A percentile compares a stretch with the other conserved stretches of the same genome.
Evolutionary conservation across 2,113 vertebrate species (phyloP).

Genomic region (Podocnemis expansa): DNA sequence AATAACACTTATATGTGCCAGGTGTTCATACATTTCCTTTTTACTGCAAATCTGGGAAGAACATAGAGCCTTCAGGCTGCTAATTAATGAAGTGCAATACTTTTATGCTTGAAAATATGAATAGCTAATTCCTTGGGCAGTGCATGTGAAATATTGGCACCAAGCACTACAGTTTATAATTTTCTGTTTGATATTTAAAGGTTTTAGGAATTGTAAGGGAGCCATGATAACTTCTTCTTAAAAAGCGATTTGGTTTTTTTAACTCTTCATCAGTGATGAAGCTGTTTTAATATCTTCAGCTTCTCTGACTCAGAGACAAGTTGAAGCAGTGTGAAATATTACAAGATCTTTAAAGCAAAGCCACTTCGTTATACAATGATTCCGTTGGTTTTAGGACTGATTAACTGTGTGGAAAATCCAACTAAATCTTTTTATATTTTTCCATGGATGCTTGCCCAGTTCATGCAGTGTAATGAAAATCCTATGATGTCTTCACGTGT

Average conservation of each 20-base stretch:
- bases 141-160: not conserved
- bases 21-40: constrained; percentile 44
- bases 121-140: not conserved
- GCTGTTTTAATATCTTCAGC: not conserved
- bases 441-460: constrained; percentile 63
- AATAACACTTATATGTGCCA: constrained; percentile 59
- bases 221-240: not conserved
- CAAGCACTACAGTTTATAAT: not conserved
- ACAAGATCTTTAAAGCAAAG: constrained; percentile 56
- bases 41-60: constrained; percentile 57
- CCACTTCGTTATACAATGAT: constrained; percentile 56
- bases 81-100: constrained; percentile 48
- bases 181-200: not conserved
- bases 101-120: constrained; percentile 46
- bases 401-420: constrained; percentile 74
- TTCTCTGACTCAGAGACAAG: constrained; percentile 11
- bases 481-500: constrained; percentile 23
- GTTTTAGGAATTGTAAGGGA: constrained; percentile 5
- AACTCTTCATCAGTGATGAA: not conserved
- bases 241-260: constrained; percentile 8
- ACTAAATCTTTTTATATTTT: constrained; percentile 69
- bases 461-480: constrained; percentile 37
- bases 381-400: constrained; percentile 63
- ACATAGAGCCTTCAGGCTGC: constrained; percentile 39
- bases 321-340: constrained; percentile 62